phyloP scores from a whole-genome alignment of 1,140 invertebrate genomes.

The Melipona quadrifasciata region DNA sequence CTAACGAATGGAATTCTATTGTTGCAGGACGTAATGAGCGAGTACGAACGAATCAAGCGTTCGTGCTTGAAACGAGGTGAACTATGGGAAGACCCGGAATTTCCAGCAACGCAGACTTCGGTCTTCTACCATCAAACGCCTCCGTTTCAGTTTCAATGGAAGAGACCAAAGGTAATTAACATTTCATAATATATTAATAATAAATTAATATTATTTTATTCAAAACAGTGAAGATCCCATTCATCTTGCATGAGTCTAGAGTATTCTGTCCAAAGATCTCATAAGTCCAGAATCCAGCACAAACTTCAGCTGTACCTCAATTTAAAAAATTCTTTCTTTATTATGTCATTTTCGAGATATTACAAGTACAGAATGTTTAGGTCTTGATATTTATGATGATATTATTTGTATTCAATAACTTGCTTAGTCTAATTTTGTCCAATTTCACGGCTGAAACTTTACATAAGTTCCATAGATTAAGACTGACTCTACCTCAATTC shows the following conservation, averaged over 20 bases:
- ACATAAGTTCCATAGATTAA: background rate
- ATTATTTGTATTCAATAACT: background rate
- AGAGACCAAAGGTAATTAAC: slow-evolving; percentile 90
- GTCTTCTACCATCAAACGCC: slow-evolving; percentile 97
- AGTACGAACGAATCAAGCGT: slow-evolving; percentile 91
- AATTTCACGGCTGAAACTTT: too few relatives aligned
- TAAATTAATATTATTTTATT: background rate
- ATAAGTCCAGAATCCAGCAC: background rate
- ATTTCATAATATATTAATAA: background rate
- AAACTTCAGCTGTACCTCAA: background rate
- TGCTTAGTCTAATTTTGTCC: background rate
- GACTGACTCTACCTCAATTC: background rate
- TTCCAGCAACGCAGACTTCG: slow-evolving; percentile 92
- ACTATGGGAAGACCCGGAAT: slow-evolving; percentile 96
- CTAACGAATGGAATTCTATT: slow-evolving; percentile 39
- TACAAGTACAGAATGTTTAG: background rate
- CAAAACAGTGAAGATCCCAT: background rate
- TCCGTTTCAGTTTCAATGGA: slow-evolving; percentile 95
- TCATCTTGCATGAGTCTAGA: background rate
- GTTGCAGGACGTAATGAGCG: slow-evolving; percentile 84
- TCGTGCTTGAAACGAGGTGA: slow-evolving; percentile 90
- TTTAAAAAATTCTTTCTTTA: background rate
- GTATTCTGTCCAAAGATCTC: background rate
- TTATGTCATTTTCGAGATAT: background rate
- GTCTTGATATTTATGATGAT: background rate